Conservation (phyloP, 2,797 vertebrate genomes). For the Salarias fasciatus region DNA sequence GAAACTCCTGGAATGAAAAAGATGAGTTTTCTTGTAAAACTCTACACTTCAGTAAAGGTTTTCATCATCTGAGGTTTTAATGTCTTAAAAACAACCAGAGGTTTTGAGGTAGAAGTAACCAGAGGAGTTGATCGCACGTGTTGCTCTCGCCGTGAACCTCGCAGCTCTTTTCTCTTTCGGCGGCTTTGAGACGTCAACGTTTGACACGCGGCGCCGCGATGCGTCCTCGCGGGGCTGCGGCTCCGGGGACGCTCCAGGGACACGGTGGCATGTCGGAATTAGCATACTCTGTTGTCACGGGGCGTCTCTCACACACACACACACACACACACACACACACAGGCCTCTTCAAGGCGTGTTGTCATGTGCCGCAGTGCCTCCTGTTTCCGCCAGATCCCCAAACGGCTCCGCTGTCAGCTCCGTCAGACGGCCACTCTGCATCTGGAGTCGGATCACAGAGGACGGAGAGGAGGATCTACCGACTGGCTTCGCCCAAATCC, state of each 20-base stretch:
- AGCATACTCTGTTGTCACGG: slow-evolving; percentile 50
- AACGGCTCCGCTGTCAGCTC: slow-evolving; percentile 49
- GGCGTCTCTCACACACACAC: slow-evolving; percentile 29
- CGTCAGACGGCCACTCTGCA: slow-evolving; percentile 30
- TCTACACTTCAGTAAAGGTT: no score
- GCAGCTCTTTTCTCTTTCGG: slow-evolving; percentile 7
- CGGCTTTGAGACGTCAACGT: slow-evolving; percentile 5
- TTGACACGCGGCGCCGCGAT: slow-evolving; percentile 49
- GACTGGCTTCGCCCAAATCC: neutral
- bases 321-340: slow-evolving; percentile 44
- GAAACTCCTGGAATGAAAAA: no score
- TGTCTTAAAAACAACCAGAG: no score
- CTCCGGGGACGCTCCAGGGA: slow-evolving; percentile 15
- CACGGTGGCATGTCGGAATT: slow-evolving; percentile 48
- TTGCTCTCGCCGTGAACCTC: slow-evolving; percentile 30
- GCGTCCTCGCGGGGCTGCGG: slow-evolving; percentile 37
- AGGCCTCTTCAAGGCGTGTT: slow-evolving; percentile 30
- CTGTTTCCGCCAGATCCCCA: slow-evolving; percentile 29
- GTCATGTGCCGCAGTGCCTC: slow-evolving; percentile 25
- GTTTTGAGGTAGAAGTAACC: no score
- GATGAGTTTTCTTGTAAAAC: no score
- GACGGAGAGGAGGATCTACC: slow-evolving; percentile 12
- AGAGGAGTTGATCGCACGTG: no score
- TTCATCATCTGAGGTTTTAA: no score
- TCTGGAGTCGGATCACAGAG: slow-evolving; percentile 41